Base-by-base conservation (phyloP, 2,113 vertebrate genomes). In the Craseonycteris thonglongyai region DNA sequence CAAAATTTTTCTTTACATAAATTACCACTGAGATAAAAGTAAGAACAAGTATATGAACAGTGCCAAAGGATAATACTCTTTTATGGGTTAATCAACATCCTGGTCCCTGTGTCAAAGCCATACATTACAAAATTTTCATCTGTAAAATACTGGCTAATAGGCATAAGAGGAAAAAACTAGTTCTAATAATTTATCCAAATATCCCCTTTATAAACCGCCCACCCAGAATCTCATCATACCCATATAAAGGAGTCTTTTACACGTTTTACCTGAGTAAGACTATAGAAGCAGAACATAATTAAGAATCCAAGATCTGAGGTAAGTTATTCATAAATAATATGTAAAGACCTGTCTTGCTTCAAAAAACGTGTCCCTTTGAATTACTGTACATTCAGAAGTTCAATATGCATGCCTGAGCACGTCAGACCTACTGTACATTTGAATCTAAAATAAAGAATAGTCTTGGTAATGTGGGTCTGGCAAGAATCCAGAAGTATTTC, bases 221-320 rank as follows among this genome's bases (percentile, higher is more conserved):
- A 68, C 42, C 45, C 16, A 97, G 72, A 92, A 93, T 90, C 76
- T 63, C 30, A 91, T 72, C 54, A 69, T 38, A 66, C 7, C 16
- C 66, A 79, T 76, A 91, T 63, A 88, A 95, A 66, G 16, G 49
- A 91, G 51, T 80, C 38, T 38, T 88, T 92, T 79, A 7, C 65
- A 91, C 72, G 45, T 83, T 91, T 86, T 94, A 87, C 79, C 42
- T 59, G 22, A 95, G 63, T 80, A 83, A 97, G 4, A 92, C 74
- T 91, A 91, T 14, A 91, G 78, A 96, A 85, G 79, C 45, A 87
- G 90, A 93, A 38, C 28, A 71, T 95, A 59, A 79, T 87, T 95
- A 88, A 76, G 54, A 96, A 90, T 96, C 95, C 56, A 95, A 97
- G 90, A 72, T 85, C 72, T 93, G 90, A 83, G 56, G 75, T 72